phyloP scores from a whole-genome alignment of 2,888 invertebrate genomes.

The Brachyptera risi region DNA sequence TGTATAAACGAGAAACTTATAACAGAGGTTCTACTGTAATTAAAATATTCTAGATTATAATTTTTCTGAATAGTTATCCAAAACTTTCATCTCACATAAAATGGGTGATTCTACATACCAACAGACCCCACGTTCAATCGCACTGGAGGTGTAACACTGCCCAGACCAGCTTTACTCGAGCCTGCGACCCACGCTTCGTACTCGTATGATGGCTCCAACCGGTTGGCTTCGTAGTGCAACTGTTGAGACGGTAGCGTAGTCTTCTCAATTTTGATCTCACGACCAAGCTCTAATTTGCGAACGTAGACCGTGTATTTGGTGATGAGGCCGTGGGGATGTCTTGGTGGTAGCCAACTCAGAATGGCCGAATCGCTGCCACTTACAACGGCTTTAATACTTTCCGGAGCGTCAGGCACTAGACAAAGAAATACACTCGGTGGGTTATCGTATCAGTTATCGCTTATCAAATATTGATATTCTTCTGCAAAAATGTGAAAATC shows the following conservation, averaged over 20 bases:
- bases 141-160: constrained; percentile 54
- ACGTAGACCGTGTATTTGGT: constrained; percentile 60
- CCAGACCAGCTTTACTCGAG: constrained; percentile 58
- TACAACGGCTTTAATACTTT: constrained; percentile 57
- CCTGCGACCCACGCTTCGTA: constrained; percentile 61
- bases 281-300: constrained; percentile 51
- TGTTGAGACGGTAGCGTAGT: constrained; percentile 29
- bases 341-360: constrained; percentile 62
- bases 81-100: too few relatives aligned
- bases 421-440: constrained; percentile 19
- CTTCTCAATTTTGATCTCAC: constrained; percentile 43
- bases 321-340: constrained; percentile 57
- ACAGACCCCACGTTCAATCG: constrained; percentile 40
- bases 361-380: constrained; percentile 56
- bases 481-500: neutral
- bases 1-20: too few relatives aligned
- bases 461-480: neutral
- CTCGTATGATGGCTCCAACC: constrained; percentile 50
- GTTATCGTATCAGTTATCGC: neutral
- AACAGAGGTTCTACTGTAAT: too few relatives aligned
- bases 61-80: too few relatives aligned
- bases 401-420: constrained; percentile 57
- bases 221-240: constrained; percentile 50
- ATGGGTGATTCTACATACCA: too few relatives aligned
- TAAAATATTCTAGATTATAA: too few relatives aligned